These are phyloP conservation scores for Cryptomyrus ogoouensis DNA, from an alignment of 2,113 vertebrate species.

Conservation along the genomic window DNA sequence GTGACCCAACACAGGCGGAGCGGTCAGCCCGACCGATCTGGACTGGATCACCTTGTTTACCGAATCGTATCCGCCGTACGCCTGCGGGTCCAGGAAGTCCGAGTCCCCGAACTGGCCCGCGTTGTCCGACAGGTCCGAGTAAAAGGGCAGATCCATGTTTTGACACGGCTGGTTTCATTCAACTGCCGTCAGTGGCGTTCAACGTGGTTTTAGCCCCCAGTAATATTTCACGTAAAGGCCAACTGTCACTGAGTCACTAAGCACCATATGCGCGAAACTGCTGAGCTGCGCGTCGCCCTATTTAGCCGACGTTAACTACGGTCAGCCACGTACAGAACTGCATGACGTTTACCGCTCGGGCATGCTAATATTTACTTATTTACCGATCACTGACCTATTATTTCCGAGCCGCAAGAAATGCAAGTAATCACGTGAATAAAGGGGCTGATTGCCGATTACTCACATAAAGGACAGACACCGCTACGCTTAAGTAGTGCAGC, in stretches of 20 bases:
- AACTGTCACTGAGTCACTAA: background rate
- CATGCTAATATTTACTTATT: background rate
- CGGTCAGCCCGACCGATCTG: background rate
- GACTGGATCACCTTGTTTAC: slow-evolving; percentile 62
- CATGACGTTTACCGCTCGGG: background rate
- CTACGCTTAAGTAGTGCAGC: background rate
- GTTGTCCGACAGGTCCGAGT: slow-evolving; percentile 61
- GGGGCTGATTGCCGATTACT: background rate
- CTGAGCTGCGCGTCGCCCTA: background rate
- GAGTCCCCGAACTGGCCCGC: slow-evolving; percentile 54
- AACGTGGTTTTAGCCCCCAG: background rate
- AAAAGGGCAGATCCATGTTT: slow-evolving; percentile 67
- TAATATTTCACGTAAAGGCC: background rate
- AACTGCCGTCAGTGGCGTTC: slow-evolving; percentile 2
- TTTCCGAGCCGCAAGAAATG: background rate
- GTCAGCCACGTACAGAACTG: background rate
- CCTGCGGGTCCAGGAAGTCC: slow-evolving; percentile 60
- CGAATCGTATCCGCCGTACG: slow-evolving; percentile 64
- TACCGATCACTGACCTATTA: background rate
- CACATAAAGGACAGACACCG: background rate
- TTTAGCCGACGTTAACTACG: background rate
- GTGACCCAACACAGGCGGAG: background rate
- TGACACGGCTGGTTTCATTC: slow-evolving; percentile 35
- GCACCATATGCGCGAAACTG: background rate
- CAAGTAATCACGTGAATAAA: background rate